phyloP scores from a whole-genome alignment of 2,888 invertebrate species.

The Rhamphomyia laevipes region DNA sequence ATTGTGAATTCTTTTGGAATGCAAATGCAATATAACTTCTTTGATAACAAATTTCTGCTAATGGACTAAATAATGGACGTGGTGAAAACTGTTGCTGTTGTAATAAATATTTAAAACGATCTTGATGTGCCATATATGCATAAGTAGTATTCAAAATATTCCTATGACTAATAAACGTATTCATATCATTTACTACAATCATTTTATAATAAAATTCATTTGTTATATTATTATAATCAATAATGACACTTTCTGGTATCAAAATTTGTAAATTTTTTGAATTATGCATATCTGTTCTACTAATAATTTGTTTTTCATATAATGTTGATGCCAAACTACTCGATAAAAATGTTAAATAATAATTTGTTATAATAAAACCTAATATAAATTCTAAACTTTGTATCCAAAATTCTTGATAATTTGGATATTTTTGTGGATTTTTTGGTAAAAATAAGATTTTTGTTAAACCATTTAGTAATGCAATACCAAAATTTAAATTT shows the following conservation, averaged over 20 bases:
- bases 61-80: background rate
- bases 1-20: background rate
- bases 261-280: background rate
- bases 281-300: background rate
- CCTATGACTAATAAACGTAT: background rate
- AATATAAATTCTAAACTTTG: background rate
- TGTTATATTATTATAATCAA: background rate
- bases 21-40: background rate
- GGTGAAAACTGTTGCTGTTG: background rate
- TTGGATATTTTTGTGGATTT: background rate
- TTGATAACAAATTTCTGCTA: background rate
- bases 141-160: background rate
- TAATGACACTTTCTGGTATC: no score
- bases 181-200: background rate
- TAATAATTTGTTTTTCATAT: background rate
- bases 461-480: no score
- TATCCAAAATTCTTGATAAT: background rate
- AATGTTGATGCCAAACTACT: background rate
- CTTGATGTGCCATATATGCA: background rate
- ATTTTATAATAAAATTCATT: background rate
- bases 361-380: slow-evolving; percentile 1
- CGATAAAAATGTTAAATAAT: slow-evolving; percentile 1
- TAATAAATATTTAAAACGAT: background rate
- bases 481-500: no score
- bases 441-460: no score